A percentile compares a stretch with the other conserved stretches of the same genome.
These are phyloP conservation scores for Callipepla squamata DNA, from an alignment of 2,113 vertebrate species.

Conservation along the genomic window DNA sequence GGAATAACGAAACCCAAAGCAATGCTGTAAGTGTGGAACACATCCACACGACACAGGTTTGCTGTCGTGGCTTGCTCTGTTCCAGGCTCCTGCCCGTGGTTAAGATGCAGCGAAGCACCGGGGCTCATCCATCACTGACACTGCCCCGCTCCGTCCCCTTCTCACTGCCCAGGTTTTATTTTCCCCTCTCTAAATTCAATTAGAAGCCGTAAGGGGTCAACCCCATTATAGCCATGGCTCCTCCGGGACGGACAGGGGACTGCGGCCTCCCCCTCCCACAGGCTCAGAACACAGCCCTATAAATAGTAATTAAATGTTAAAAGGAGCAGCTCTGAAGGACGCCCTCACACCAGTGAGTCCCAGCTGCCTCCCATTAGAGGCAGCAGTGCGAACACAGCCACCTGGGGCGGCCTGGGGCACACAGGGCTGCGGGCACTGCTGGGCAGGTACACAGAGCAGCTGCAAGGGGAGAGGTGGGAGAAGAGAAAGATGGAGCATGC, in stretches of 20 bases:
- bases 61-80: not conserved
- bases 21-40: not conserved
- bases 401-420: too few relatives aligned
- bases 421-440: not conserved
- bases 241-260: fast-evolving
- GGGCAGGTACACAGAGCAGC: not conserved
- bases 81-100: not conserved
- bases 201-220: not conserved
- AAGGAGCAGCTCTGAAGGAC: not conserved
- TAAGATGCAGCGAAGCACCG: not conserved
- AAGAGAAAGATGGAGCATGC: not conserved
- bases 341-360: not conserved
- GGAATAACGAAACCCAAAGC: not conserved
- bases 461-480: not conserved
- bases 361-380: not conserved
- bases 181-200: not conserved
- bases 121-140: not conserved
- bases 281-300: not conserved
- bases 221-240: not conserved
- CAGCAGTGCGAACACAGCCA: not conserved
- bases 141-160: not conserved
- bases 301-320: not conserved
- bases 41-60: not conserved
- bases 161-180: not conserved
- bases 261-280: not conserved